phyloP scores from a whole-genome alignment of 2,113 vertebrate genomes.

The Petrocephalus zakoni region DNA sequence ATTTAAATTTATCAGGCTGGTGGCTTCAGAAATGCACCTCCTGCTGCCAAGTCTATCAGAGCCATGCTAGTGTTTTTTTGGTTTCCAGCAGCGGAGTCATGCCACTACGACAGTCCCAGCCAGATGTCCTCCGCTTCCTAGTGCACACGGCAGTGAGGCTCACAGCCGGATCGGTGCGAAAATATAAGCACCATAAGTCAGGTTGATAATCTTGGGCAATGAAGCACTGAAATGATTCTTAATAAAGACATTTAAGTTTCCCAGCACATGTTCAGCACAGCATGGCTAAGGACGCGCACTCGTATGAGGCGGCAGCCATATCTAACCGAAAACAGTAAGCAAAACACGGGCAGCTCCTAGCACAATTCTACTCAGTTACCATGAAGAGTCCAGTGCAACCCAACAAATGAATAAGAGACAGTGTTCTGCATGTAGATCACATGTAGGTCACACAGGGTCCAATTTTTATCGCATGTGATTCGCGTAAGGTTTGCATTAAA shows the following conservation, averaged over 20 bases:
- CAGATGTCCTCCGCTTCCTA: neutral
- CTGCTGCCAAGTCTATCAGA: neutral
- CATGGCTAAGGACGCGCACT: neutral
- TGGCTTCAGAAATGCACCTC: neutral
- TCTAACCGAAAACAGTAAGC: neutral
- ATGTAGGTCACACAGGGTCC: neutral
- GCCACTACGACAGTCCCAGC: neutral
- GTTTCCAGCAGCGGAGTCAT: neutral
- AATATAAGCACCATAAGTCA: neutral
- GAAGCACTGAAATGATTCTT: neutral
- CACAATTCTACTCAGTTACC: neutral
- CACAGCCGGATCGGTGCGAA: neutral
- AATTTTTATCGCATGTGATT: neutral
- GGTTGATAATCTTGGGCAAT: neutral
- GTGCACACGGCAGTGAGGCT: neutral
- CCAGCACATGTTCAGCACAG: neutral
- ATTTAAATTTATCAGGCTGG: neutral
- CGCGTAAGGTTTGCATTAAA: neutral
- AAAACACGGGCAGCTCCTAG: neutral
- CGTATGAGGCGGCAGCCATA: neutral
- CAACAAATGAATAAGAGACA: neutral
- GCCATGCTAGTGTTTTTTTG: neutral
- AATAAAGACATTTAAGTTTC: neutral
- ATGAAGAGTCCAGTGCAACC: neutral
- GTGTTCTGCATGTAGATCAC: neutral